These are phyloP conservation scores for Autographa gamma DNA, from an alignment of 2,888 invertebrate genomes.

Conservation along the genomic window DNA sequence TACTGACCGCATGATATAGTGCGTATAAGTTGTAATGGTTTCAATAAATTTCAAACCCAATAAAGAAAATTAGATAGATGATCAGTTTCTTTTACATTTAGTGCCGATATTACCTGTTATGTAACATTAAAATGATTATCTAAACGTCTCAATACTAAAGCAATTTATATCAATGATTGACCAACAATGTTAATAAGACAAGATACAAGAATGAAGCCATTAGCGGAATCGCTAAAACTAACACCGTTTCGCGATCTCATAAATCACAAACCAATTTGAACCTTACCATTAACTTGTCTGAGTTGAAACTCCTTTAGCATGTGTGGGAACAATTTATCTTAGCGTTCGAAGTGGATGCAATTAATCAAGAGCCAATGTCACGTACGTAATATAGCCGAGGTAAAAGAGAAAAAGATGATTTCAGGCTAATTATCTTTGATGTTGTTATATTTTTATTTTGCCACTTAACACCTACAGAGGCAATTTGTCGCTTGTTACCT, in stretches of 20 bases:
- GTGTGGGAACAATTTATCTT: slow-evolving; percentile 79
- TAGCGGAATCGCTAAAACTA: slow-evolving; percentile 83
- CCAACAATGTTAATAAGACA: slow-evolving; percentile 74
- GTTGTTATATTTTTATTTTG: slow-evolving; percentile 76
- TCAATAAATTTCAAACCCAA: slow-evolving; percentile 12
- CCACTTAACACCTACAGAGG: slow-evolving; percentile 83
- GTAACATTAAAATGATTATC: slow-evolving; percentile 61
- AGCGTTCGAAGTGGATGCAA: slow-evolving; percentile 82
- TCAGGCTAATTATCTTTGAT: slow-evolving; percentile 85
- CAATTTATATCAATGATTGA: slow-evolving; percentile 72
- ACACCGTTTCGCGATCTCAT: slow-evolving; percentile 68
- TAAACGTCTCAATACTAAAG: slow-evolving; percentile 64
- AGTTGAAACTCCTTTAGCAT: slow-evolving; percentile 65
- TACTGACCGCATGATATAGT: slow-evolving; percentile 22
- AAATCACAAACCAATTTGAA: slow-evolving; percentile 59
- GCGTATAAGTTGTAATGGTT: slow-evolving; percentile 16
- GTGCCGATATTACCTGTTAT: slow-evolving; percentile 46
- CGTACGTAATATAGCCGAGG: slow-evolving; percentile 80
- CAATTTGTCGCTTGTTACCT: slow-evolving; percentile 78
- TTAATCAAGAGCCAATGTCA: slow-evolving; percentile 87
- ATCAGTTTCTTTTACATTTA: slow-evolving; percentile 24
- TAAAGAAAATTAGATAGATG: slow-evolving; percentile 14
- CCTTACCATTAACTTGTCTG: slow-evolving; percentile 64
- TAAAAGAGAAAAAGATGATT: slow-evolving; percentile 86
- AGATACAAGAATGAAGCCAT: slow-evolving; percentile 77